Evolutionary conservation across 2,113 vertebrate species (phyloP).

Genomic region (Channa maculata): DNA sequence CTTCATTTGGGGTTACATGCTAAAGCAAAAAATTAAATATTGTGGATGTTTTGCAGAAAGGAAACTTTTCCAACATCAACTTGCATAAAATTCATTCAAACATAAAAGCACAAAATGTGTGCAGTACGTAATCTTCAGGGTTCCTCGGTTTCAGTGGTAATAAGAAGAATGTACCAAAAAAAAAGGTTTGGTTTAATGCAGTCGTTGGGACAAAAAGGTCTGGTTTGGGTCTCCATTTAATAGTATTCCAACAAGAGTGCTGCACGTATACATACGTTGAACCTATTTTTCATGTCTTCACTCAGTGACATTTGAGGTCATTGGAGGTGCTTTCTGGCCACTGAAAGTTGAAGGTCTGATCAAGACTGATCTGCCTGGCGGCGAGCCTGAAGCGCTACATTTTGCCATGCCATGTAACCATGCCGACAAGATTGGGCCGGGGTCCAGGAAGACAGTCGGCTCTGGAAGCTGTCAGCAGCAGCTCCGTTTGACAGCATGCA

Average conservation of each 20-base stretch:
- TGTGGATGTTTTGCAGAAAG: too few relatives aligned
- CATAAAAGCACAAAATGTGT: too few relatives aligned
- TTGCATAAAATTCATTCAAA: too few relatives aligned
- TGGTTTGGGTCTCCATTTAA: neutral
- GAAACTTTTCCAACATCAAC: too few relatives aligned
- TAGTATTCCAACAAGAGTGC: neutral
- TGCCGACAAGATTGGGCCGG: constrained; percentile 78
- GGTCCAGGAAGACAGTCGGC: constrained; percentile 78
- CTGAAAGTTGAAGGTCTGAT: constrained; percentile 34
- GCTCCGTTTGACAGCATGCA: constrained; percentile 85
- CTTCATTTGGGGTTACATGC: too few relatives aligned
- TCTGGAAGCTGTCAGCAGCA: constrained; percentile 82
- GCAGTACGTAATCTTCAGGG: too few relatives aligned
- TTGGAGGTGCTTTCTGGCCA: constrained; percentile 49
- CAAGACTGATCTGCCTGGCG: constrained; percentile 42
- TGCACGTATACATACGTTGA: neutral
- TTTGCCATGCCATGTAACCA: constrained; percentile 60
- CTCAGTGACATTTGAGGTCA: constrained; percentile 72
- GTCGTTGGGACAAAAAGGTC: neutral
- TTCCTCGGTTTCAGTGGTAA: too few relatives aligned
- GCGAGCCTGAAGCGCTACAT: constrained; percentile 25
- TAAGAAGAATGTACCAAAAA: too few relatives aligned
- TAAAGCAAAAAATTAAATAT: too few relatives aligned
- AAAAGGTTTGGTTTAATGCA: neutral
- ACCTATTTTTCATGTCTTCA: constrained; percentile 18